Evolutionary conservation across 2,888 invertebrate species (phyloP), one percentile per base, ranked within the genome.

Genomic region (Halictus quadricinctus): DNA sequence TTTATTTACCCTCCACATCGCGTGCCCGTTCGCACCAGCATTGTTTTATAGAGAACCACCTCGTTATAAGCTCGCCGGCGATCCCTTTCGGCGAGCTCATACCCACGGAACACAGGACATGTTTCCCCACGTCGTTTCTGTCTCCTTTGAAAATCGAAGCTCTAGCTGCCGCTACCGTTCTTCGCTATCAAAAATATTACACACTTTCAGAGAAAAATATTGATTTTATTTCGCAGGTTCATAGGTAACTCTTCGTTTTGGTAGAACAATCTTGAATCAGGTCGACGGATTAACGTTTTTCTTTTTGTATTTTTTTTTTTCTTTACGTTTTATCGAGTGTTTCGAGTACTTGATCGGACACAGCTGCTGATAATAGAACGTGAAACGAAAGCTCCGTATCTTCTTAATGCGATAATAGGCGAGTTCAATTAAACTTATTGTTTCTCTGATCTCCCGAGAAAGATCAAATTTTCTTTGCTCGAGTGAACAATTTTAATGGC

Each of bases 201-300:
- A 85, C 72, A 58, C 36, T 79, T 82, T 77, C 86, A 78, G 85
- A 86, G 79, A 86, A 86, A 86, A 86, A 86, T 86, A 86, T 73
- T 48, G 29, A 70, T 86, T 86, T 86, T 86, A 86, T 86, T 86
- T 86, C 77, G 77, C 77, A 86, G 79, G 76, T 76, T 83, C 43
- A 79, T 74, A 86, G 83, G 83, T 86, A 86, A 86, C 80, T 85
- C 66, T 86, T 77, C 72, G 58, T 86, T 80, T 86, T 82, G 80
- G 83, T 86, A 72, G 80, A 86, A 86, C 83, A 86, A 85, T 81
- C 36, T 50, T 58, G 50, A 60, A 79, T 85, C 82, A 74, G 54
- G 79, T 72, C 72, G 76, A 73, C 79, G 77, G 73, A 64, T 69
- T 54, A 43, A 77, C 69, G 66, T 41, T 36, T 64, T 41, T 21